Conservation (phyloP, 2,888 invertebrate genomes). For the Trichacis sp. region DNA sequence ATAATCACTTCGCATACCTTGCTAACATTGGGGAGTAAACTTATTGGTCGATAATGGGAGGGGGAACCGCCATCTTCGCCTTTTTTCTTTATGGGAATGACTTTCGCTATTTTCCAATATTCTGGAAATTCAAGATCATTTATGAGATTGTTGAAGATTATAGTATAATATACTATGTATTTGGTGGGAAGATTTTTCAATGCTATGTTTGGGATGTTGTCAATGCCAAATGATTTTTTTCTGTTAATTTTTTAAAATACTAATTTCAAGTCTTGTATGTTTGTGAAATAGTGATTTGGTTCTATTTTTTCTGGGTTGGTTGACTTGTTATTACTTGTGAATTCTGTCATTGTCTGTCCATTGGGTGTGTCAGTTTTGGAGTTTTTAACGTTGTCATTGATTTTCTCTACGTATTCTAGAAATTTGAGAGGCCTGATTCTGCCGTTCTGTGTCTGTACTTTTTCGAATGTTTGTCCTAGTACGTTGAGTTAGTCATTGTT, state of each 20-base stretch:
- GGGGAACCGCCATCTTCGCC: slow-evolving; percentile 13
- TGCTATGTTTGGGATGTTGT: slow-evolving; percentile 18
- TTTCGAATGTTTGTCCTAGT: too few species aligned
- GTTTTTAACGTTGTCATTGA: too few species aligned
- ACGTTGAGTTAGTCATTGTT: too few species aligned
- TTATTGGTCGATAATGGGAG: slow-evolving; percentile 44
- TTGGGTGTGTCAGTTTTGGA: too few species aligned
- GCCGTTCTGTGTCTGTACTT: too few species aligned
- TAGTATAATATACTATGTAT: slow-evolving; percentile 1
- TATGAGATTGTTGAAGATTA: slow-evolving; percentile 32
- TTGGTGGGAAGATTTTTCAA: slow-evolving; percentile 12
- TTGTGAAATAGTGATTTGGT: too few species aligned
- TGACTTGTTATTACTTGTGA: too few species aligned
- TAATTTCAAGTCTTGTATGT: not conserved
- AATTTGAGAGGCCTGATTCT: too few species aligned
- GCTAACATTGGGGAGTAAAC: slow-evolving; percentile 37
- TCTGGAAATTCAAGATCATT: slow-evolving; percentile 51
- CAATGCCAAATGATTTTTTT: slow-evolving; percentile 25
- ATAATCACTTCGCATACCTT: slow-evolving; percentile 9
- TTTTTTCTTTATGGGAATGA: slow-evolving; percentile 36
- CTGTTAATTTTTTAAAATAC: slow-evolving; percentile 14
- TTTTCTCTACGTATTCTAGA: too few species aligned
- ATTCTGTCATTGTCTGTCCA: too few species aligned
- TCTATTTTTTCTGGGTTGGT: too few species aligned
- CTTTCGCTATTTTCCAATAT: slow-evolving; percentile 43